Percentiles rank a stretch among this genome's conserved stretches.
Conservation (phyloP, 30 jellyfish, hydroid and myxozoan species). For the Catostylus mosaicus region DNA sequence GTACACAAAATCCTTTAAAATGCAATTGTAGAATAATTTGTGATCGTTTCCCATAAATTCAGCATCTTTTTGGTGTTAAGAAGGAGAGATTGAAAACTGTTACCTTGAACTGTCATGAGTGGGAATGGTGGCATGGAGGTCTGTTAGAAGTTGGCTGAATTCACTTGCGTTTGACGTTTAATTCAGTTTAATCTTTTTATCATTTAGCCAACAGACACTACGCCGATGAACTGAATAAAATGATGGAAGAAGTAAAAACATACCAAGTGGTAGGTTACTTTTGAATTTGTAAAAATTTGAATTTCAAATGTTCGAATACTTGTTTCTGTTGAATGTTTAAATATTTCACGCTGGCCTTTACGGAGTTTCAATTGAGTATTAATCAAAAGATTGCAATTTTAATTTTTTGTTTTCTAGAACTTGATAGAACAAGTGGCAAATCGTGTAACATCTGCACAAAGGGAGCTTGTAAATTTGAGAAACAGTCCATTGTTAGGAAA, state of each 20-base stretch:
- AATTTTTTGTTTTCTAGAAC: conserved; percentile 3
- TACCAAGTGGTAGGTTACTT: conserved; percentile 35
- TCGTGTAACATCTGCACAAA: conserved; percentile 48
- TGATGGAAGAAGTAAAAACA: conserved; percentile 55
- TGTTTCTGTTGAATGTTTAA: too few relatives aligned
- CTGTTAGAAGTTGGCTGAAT: too few relatives aligned
- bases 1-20: too few relatives aligned
- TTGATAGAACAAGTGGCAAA: conserved; percentile 8
- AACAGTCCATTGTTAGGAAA: conserved; percentile 46
- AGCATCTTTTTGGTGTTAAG: too few relatives aligned
- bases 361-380: neutral
- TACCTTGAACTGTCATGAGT: too few relatives aligned
- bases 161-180: neutral
- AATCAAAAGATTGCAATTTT: neutral
- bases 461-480: conserved; percentile 45
- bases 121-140: too few relatives aligned
- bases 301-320: too few relatives aligned
- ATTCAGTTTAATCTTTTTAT: neutral
- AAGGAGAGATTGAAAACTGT: too few relatives aligned
- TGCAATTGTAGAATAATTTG: too few relatives aligned
- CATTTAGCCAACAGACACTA: conserved; percentile 22
- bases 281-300: too few relatives aligned
- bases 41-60: too few relatives aligned
- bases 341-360: neutral
- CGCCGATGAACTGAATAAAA: conserved; percentile 13